These are phyloP conservation scores for Griposia aprilina DNA, from an alignment of 2,888 invertebrate genomes.

Conservation along the genomic window DNA sequence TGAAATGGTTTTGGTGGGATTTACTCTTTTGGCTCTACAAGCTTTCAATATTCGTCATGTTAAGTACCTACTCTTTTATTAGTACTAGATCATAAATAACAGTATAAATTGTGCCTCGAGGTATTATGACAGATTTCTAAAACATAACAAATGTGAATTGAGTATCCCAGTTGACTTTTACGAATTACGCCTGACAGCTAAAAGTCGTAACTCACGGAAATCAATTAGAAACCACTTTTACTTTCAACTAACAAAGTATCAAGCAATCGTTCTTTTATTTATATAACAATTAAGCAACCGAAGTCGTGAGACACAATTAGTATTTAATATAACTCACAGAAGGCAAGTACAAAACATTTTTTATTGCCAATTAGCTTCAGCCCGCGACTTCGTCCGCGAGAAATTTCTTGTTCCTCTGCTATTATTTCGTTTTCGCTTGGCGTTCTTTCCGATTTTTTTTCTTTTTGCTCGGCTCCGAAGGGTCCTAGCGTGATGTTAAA, in stretches of 20 bases:
- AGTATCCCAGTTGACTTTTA: constrained; percentile 17
- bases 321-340: constrained; percentile 38
- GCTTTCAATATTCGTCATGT: not conserved
- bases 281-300: constrained; percentile 48
- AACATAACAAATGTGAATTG: constrained; percentile 5
- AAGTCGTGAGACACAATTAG: constrained; percentile 56
- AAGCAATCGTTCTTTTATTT: constrained; percentile 49
- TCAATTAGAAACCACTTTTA: constrained; percentile 58
- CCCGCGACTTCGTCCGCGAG: no score
- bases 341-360: constrained; percentile 33
- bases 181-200: constrained; percentile 10
- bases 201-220: constrained; percentile 22
- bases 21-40: not conserved
- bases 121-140: constrained; percentile 9
- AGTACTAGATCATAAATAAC: no score
- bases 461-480: no score
- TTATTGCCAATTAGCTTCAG: constrained; percentile 33
- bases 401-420: no score
- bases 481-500: no score
- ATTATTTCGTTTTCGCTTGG: no score
- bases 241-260: constrained; percentile 30
- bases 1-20: no score
- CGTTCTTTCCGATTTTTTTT: no score
- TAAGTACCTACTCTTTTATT: not conserved
- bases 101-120: constrained; percentile 9